A percentile compares a stretch with the other conserved stretches of the same genome.
Evolutionary conservation across 2,113 vertebrate species (phyloP).

Genomic region (Nothoprocta perdicaria): DNA sequence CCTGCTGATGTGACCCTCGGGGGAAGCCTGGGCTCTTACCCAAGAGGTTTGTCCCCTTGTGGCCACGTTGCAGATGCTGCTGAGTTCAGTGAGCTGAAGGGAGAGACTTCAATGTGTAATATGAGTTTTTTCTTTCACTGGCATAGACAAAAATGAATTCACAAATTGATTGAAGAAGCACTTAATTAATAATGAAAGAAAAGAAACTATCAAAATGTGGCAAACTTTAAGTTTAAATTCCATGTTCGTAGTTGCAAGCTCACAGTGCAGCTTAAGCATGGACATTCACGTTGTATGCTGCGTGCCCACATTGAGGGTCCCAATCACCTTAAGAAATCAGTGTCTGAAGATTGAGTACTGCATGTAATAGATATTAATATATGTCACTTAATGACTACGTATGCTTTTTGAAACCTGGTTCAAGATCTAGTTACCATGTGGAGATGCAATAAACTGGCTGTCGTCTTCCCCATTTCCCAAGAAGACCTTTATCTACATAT

Average conservation of each 20-base stretch:
- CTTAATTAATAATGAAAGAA: background rate
- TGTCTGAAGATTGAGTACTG: background rate
- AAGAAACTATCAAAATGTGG: background rate
- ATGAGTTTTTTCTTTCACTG: fast-evolving
- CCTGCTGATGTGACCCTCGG: too few species aligned
- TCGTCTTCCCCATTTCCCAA: background rate
- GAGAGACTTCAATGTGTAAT: too few species aligned
- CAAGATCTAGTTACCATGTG: background rate
- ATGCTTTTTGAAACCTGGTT: background rate
- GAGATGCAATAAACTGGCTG: background rate
- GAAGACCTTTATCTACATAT: background rate
- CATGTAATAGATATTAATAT: background rate
- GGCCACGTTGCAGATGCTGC: background rate
- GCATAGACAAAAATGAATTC: background rate
- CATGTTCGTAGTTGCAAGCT: fast-evolving
- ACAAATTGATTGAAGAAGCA: background rate
- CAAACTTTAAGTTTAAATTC: background rate
- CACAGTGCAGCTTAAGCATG: background rate
- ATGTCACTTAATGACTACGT: fast-evolving
- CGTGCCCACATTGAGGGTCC: fast-evolving
- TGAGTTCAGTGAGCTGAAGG: background rate
- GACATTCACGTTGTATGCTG: too few species aligned
- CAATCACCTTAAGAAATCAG: background rate
- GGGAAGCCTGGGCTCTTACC: background rate
- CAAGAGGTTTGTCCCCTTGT: background rate